Base-by-base conservation (phyloP, 1,140 invertebrate species). In the Eumeta japonica region DNA sequence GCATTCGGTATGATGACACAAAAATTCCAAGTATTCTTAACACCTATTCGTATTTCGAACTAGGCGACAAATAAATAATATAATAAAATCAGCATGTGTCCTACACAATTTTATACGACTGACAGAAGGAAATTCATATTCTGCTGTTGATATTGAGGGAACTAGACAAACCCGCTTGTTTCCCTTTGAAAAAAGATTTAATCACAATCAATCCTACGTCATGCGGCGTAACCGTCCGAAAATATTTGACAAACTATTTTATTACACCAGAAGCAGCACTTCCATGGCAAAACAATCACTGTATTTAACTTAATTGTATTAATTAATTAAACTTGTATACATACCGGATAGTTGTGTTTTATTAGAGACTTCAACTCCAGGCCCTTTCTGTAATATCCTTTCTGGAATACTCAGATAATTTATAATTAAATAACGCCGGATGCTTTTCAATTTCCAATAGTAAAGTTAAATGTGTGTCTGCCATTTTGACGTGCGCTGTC, bases 401-500 rank as follows among this genome's bases (percentile, higher is more conserved):
- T 0, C 53, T 43, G 28, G 48, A 50, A 12, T 55, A 55, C 34
- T 52, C 47, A 1, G 48, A 45, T 17, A 55, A 10, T 16, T 45
- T 45, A 31, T 29, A 46, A 18, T 55, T 55, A 18, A 52, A 55
- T 1, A 55, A 37, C 15, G 46, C 48, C 29, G 44, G 45, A 31
- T 46, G 35, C 36, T 55, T 52, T 17, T 55, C 42, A 20, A 55
- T 52, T 41, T 55, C 47, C n/a, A n/a, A n/a, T n/a, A n/a, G n/a
- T n/a, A n/a, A n/a, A n/a, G n/a, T n/a, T n/a, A n/a, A n/a, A n/a
- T n/a, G n/a, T n/a, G n/a, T n/a, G n/a, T n/a, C n/a, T n/a, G n/a
- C n/a, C n/a, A n/a, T n/a, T n/a, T n/a, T n/a, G n/a, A n/a, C n/a
- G n/a, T n/a, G n/a, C n/a, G n/a, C n/a, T n/a, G n/a, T n/a, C n/a